Base-by-base conservation (phyloP, 2,888 invertebrate species). In the Atethmia centrago region DNA sequence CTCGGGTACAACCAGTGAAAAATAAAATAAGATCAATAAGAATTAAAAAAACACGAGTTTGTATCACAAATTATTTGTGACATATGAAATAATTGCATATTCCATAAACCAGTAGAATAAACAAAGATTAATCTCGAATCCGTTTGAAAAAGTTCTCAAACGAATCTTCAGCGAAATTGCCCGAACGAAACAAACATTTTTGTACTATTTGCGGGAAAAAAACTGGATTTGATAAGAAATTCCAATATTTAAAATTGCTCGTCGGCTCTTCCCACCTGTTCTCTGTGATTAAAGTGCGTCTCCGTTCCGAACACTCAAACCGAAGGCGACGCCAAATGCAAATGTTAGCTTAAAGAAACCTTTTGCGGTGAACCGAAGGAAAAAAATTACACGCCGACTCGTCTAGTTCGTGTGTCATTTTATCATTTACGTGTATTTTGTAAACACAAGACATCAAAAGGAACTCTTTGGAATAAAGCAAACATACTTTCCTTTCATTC, bases 211-310 rank as follows among this genome's bases (percentile, higher is more conserved):
- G 76, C 83, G 77, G 69, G 83, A 87, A 86, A 89, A n/a, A 89
- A 88, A 85, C 85, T 86, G 88, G 91, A 93, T 93, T 93, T 93
- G 91, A 93, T 94, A 93, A 93, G 91, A 93, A 94, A 94, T 92
- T 93, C 92, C 93, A 95, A 95, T 94, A 94, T 92, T 51, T 92
- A 92, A 95, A 94, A 95, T 94, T 93, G 92, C 93, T 92, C 90
- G 89, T 85, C 90, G 90, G 86, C 85, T 90, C 88, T 90, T 90
- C 81, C 90, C 92, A 93, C 95, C 95, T 95, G 94, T 93, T 94
- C 92, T 88, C 93, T 88, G 93, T 94, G 95, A 95, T 95, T 95
- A 95, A 95, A 95, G 94, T 93, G 92, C 92, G 92, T 93, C 92
- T 88, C 88, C 10, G 31, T 86, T 86, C 90, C 92, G 93, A 95